Base-by-base conservation (phyloP, 2,113 vertebrate genomes). In the Nothoprocta pentlandii region DNA sequence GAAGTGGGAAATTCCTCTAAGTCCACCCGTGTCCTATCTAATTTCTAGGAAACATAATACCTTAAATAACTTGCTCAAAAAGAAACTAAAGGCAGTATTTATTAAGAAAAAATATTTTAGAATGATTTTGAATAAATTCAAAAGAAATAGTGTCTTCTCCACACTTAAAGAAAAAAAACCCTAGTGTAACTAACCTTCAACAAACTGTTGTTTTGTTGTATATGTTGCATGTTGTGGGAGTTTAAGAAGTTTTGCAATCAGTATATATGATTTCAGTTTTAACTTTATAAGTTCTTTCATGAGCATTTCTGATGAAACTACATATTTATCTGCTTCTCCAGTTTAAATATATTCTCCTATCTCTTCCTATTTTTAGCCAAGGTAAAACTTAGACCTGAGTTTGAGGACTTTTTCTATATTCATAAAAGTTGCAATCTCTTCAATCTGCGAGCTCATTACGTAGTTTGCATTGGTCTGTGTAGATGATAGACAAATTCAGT, bases 361-460 rank as follows among this genome's bases (percentile, higher is more conserved):
- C 9, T 70, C 41, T 67, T 76, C 53, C 20, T 47, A 16, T 16
- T 51, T 92, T 84, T 74, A 88, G 36, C 2, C 25, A 21, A 42
- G 64, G 44, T 32, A 58, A 75, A 49, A 30, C 49, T 75, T 71
- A 41, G 36, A 39, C 79, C 25, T 25, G 8, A 1, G 49, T 89
- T 70, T 61, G 17, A 93, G 32, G 30, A 20, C 23, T 64, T 3
- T 7, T 6, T 61, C 7, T 12, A 32, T 16, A 67, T 9, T 26
- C 28, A 64, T 34, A 19, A 5, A 88, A 42, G 32, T 59, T 59
- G 69, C 77, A 80, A 92, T 9, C 26, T 70, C 42, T 66, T 67
- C 73, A 85, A 39, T 96, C 93, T 92, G 70, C 26, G 41, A 85
- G 67, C 70, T 97, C 97, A 95, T 74, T 74, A 89, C 34, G 64